phyloP scores from a whole-genome alignment of 1,140 invertebrate species.

The Melanaphis sacchari region DNA sequence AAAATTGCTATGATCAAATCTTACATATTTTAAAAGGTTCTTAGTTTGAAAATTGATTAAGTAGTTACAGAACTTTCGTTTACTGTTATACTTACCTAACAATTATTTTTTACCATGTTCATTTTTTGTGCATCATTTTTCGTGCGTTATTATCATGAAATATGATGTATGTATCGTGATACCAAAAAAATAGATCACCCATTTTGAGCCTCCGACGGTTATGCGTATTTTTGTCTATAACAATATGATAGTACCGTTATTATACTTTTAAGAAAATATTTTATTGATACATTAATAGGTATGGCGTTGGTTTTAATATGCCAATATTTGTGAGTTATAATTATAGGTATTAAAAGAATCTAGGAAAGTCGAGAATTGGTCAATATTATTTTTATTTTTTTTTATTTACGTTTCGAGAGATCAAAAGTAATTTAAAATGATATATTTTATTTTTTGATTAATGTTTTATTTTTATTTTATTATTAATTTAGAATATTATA shows the following conservation, averaged over 20 bases:
- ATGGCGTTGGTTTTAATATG: not conserved
- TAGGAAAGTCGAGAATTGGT: not conserved
- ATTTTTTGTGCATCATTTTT: not conserved
- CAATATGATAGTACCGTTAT: not conserved
- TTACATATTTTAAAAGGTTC: not conserved
- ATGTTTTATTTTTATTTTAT: no score
- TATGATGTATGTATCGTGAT: not conserved
- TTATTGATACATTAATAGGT: constrained; percentile 4
- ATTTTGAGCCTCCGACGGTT: not conserved
- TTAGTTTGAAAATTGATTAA: not conserved
- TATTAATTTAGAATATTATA: no score
- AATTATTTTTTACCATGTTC: not conserved
- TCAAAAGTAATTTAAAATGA: no score
- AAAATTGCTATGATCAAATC: not conserved
- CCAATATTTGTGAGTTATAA: not conserved
- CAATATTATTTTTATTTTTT: not conserved
- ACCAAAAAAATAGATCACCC: not conserved
- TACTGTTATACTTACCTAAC: not conserved
- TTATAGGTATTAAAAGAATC: not conserved
- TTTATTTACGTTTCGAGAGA: no score
- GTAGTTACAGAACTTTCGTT: not conserved
- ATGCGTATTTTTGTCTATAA: not conserved
- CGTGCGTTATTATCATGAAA: not conserved
- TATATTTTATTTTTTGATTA: not conserved
- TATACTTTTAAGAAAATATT: not conserved